Conservation (phyloP, 2,113 vertebrate genomes). For the Notechis scutatus region DNA sequence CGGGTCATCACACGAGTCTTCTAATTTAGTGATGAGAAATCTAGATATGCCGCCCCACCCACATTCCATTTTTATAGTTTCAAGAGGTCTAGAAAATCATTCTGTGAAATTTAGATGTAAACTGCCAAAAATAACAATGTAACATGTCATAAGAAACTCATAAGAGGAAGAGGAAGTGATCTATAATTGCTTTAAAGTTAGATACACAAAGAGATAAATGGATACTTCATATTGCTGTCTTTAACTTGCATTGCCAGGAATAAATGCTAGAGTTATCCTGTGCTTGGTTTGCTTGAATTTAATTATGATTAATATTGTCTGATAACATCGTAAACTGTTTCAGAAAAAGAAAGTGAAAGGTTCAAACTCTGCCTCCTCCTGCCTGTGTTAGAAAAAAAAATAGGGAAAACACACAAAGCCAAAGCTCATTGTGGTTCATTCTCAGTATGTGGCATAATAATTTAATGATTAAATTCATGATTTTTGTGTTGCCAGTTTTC, state of each 20-base stretch:
- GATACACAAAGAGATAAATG: background rate
- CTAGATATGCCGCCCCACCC: background rate
- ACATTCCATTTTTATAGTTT: background rate
- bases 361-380: background rate
- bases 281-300: background rate
- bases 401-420: background rate
- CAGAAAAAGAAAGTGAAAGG: background rate
- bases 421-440: background rate
- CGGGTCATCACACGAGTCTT: too few relatives aligned
- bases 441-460: background rate
- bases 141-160: background rate
- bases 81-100: background rate
- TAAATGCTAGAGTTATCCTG: background rate
- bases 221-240: background rate
- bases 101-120: background rate
- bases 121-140: background rate
- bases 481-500: background rate
- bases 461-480: background rate
- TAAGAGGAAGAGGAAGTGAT: background rate
- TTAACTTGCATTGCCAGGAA: background rate
- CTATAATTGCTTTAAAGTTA: background rate
- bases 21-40: background rate
- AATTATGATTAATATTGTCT: background rate
- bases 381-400: background rate
- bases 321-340: background rate